Evolutionary conservation across 2,888 invertebrate species (phyloP), one percentile per base, ranked within the genome.

Genomic region (Megastigmus dorsalis): DNA sequence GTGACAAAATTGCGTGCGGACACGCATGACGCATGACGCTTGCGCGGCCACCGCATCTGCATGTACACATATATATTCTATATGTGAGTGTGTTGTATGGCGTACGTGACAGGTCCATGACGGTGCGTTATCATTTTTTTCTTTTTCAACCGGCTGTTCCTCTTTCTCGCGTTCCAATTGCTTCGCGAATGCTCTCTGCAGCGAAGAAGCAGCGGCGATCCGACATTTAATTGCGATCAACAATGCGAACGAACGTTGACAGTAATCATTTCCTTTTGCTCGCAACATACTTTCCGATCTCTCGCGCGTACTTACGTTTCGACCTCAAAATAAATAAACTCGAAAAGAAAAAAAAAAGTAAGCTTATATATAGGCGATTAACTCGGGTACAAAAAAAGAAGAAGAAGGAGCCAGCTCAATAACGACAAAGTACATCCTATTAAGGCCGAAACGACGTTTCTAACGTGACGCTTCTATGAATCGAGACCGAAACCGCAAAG

Each of bases 1-100:
- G 63, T 63, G 63, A 69, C 68, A 63, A 63, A 74, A 69, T 69
- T 65, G 63, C 57, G 43, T 45, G 50, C 38, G 23, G 45, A 55
- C 57, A 74, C 26, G 55, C 74, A 52, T n/a, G 41, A 36, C 33
- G 60, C 59, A 50, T 48, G 15, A 36, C 23, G 54, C 48, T 20
- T 38, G 33, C n/a, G 18, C 30, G 30, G 15, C 15, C 20, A 13
- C 13, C 6, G 9, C 23, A 41, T 43, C 13, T 62, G 20, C 54
- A 52, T 55, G 45, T 9, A 55, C n/a, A n/a, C n/a, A n/a, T n/a
- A n/a, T n/a, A n/a, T n/a, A n/a, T n/a, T n/a, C n/a, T n/a, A n/a
- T n/a, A n/a, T n/a, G n/a, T n/a, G n/a, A n/a, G n/a, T n/a, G n/a
- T 57, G 48, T 38, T 28, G 30, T 62, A 23, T 50, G 41, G n/a